Conservation (phyloP, 2,113 vertebrate species). For the Muscicapa adusta region DNA sequence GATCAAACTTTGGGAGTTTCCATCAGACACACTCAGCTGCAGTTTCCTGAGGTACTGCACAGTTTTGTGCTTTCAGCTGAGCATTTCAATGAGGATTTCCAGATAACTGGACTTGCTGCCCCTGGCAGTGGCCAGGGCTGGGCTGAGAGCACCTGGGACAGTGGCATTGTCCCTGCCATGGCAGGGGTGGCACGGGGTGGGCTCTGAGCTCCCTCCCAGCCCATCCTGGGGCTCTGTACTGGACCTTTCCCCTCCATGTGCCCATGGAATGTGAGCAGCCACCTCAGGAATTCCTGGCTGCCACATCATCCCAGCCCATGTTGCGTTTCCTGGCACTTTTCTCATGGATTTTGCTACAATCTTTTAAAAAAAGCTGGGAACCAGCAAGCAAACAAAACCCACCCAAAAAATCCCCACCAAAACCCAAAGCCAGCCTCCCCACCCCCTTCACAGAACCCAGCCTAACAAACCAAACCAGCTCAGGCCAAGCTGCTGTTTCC, state of each 20-base stretch:
- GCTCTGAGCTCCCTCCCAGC: not conserved
- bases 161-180: not conserved
- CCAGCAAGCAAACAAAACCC: not conserved
- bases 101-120: not conserved
- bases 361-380: not conserved
- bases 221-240: not conserved
- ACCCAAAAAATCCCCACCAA: not conserved
- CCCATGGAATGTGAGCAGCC: not conserved
- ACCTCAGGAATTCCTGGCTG: not conserved
- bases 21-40: not conserved
- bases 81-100: not conserved
- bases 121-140: not conserved
- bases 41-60: accelerated
- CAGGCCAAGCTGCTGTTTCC: not conserved
- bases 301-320: not conserved
- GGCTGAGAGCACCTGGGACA: not conserved
- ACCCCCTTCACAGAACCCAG: not conserved
- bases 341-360: not conserved
- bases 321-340: not conserved
- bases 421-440: not conserved
- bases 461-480: not conserved
- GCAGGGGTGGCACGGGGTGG: not conserved
- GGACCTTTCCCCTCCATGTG: not conserved
- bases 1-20: accelerated
- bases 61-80: accelerated